These are phyloP conservation scores for roundworm (Caenorhabditis elegans) DNA, from an alignment of 1,140 invertebrate species.

Conservation along the genomic window DNA sequence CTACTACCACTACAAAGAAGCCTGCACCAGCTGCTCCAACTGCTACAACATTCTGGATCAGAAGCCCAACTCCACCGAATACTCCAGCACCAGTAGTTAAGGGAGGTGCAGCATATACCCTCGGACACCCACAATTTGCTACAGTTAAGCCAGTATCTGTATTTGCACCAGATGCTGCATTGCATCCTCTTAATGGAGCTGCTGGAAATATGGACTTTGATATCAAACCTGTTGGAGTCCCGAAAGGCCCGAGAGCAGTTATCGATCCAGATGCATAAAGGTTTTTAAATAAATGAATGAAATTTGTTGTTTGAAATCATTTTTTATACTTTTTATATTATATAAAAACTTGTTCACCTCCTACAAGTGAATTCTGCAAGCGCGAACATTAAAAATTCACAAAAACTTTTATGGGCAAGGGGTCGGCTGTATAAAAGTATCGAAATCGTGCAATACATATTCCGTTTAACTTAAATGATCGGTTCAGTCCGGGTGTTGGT, in stretches of 20 bases:
- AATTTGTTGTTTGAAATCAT: neutral
- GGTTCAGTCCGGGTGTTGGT: neutral
- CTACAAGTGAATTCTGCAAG: neutral
- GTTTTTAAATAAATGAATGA: neutral
- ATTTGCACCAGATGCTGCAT: neutral
- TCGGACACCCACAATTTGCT: neutral
- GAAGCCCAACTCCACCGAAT: neutral
- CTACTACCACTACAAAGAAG: no score
- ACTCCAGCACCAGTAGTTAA: neutral
- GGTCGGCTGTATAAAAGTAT: neutral
- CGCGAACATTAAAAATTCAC: neutral
- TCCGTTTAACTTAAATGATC: neutral
- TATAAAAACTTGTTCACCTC: no score
- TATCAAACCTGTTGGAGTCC: neutral
- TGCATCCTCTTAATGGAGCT: neutral
- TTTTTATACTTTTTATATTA: no score
- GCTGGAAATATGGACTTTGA: neutral
- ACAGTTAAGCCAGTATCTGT: neutral
- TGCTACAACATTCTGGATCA: slow-evolving; percentile 19
- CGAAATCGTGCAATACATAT: no score
- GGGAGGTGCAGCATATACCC: neutral
- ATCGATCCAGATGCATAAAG: neutral
- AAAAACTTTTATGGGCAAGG: neutral
- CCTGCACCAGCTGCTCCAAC: neutral
- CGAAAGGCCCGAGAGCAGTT: neutral